Base-by-base conservation (phyloP, 2,888 invertebrate genomes). In the Nesidiocoris tenuis region DNA sequence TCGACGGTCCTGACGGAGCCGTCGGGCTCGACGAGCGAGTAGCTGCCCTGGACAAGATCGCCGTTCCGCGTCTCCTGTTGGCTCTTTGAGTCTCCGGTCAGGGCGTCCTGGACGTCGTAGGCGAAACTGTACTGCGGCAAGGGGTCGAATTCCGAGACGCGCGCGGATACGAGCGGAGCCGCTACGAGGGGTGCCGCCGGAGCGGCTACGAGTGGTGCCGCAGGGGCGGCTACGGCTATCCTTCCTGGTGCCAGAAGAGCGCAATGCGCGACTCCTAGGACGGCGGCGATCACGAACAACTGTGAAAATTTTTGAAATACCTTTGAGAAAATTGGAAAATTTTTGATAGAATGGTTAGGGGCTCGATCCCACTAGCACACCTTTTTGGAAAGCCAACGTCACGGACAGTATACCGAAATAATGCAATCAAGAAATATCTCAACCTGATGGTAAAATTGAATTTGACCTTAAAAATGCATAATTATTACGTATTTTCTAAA, bases 51-150 rank as follows among this genome's bases (percentile, higher is more conserved):
- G 65, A 55, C 67, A 57, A 68, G 56, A 18, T 68, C 67, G 16
- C 67, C 67, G 22, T 68, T 57, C n/a, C 67, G 67, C 22, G 21
- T 12, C 24, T 68, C 67, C 56, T 68, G 67, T 25, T 68, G 67
- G 56, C 54, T 54, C 55, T 68, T 68, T 22, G 65, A 65, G 65
- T 65, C 65, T 39, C 65, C 65, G 65, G 70, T 70, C n/a, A 70
- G 25, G 61, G 70, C 70, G 61, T 74, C 70, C 70, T 70, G 70
- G 61, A 70, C 70, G 61, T 70, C 70, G 61, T 70, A 70, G 61
- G 70, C 70, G 61, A 70, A 70, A 59, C 70, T 70, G 70, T 70
- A 70, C 25, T 70, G 70, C 9, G 70, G 70, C 57, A 70, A 57
- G 17, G 70, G 70, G 61, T 70, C 70, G 59, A 19, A 70, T 23